Conservation (phyloP, 2,797 vertebrate species). For the Helarctos malayanus region DNA sequence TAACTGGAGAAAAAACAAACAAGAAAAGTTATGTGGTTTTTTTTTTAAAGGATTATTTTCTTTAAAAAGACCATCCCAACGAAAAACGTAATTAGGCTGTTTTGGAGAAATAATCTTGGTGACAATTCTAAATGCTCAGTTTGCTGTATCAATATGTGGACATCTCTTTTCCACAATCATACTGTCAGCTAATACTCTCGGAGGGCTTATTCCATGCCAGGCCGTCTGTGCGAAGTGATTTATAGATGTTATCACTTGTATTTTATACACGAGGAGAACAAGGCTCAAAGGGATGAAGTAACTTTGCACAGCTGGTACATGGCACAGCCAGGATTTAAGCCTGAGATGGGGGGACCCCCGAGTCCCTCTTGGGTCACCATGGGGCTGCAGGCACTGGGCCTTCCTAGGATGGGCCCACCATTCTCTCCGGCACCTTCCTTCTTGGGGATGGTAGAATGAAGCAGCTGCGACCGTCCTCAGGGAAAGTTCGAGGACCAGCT, state of each 20-base stretch:
- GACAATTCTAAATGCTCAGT: background rate
- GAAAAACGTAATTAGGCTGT: background rate
- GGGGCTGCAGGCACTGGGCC: accelerated
- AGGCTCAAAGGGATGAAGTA: background rate
- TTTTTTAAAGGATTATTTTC: background rate
- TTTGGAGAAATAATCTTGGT: background rate
- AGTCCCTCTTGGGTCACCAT: background rate
- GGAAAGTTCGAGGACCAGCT: background rate
- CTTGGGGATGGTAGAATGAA: accelerated
- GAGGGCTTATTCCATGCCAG: background rate
- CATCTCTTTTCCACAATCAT: background rate
- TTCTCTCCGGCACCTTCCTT: background rate
- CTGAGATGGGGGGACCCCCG: background rate
- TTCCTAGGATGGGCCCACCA: accelerated
- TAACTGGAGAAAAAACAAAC: background rate
- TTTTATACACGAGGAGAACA: background rate
- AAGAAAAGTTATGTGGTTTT: background rate
- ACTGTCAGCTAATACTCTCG: background rate
- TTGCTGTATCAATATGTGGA: background rate
- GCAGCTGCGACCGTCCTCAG: background rate
- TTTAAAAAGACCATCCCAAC: background rate
- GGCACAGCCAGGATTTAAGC: background rate
- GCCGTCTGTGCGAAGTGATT: background rate
- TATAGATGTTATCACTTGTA: background rate
- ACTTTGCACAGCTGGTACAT: background rate